A percentile compares a stretch with the other conserved stretches of the same genome.
These are phyloP conservation scores for Pentalonia nigronervosa DNA, from an alignment of 1,140 invertebrate genomes.

Conservation along the genomic window DNA sequence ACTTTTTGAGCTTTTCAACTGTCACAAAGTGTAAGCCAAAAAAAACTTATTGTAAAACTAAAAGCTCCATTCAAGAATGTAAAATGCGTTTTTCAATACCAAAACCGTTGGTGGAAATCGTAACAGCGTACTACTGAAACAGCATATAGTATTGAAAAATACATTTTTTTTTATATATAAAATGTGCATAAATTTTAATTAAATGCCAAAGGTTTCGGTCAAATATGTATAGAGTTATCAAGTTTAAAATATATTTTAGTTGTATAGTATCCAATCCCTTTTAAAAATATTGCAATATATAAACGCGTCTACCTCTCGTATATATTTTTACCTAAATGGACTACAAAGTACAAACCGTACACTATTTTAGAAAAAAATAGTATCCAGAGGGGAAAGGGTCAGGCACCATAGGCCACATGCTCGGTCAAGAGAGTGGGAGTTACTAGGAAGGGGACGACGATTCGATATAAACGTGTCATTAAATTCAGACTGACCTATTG, in stretches of 20 bases:
- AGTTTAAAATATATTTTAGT: no score
- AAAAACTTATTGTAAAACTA: not conserved
- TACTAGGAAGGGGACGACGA: not conserved
- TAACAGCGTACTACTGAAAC: not conserved
- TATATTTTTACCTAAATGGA: not conserved
- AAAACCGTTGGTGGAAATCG: not conserved
- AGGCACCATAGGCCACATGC: not conserved
- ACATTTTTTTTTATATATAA: not conserved
- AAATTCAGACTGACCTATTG: not conserved
- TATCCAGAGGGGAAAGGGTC: not conserved
- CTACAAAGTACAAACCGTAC: not conserved
- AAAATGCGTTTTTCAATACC: not conserved
- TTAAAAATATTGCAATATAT: not conserved
- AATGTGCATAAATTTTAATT: not conserved
- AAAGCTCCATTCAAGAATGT: not conserved
- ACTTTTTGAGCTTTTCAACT: not conserved
- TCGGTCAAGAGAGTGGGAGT: not conserved
- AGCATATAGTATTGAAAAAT: not conserved
- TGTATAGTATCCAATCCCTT: not conserved
- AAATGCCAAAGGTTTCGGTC: not conserved
- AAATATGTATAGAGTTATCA: not conserved
- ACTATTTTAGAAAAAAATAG: not conserved
- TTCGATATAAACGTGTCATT: not conserved
- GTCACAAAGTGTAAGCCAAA: not conserved
- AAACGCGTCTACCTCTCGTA: not conserved